These are phyloP conservation scores for Pogonognathellus flavescens DNA, from an alignment of 1,140 invertebrate genomes.

Conservation along the genomic window DNA sequence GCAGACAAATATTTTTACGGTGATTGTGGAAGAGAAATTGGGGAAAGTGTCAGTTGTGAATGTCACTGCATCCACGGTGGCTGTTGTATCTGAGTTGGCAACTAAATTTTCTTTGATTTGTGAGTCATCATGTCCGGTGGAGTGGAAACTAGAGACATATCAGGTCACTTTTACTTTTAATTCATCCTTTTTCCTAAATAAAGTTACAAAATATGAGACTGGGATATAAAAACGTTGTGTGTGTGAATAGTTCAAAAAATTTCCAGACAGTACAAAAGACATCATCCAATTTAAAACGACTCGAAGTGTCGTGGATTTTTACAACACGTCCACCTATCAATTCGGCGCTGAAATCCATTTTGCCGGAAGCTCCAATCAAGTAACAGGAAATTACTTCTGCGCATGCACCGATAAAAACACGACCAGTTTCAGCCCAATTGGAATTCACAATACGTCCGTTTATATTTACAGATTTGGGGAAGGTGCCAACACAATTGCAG, in stretches of 20 bases:
- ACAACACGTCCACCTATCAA: neutral
- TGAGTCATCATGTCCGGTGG: neutral
- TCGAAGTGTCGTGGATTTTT: neutral
- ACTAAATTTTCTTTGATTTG: neutral
- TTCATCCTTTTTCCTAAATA: neutral
- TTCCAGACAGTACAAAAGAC: neutral
- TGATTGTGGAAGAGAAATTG: neutral
- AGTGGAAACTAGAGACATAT: conserved; percentile 21
- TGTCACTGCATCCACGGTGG: too few relatives aligned
- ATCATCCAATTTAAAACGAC: neutral
- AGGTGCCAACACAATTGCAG: too few relatives aligned
- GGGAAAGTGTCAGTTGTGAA: too few relatives aligned
- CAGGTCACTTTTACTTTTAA: neutral
- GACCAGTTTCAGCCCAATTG: too few relatives aligned
- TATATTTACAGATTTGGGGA: conserved; percentile 7
- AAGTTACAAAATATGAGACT: too few relatives aligned
- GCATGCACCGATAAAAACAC: neutral
- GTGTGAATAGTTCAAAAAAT: neutral
- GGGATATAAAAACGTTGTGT: neutral
- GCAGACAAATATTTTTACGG: neutral
- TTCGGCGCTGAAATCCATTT: neutral
- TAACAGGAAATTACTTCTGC: conserved; percentile 15
- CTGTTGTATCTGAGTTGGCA: neutral
- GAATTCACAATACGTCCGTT: neutral
- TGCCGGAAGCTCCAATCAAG: neutral